Evolutionary conservation across 2,113 vertebrate species (phyloP).

Genomic region (Gymnobelideus leadbeateri): DNA sequence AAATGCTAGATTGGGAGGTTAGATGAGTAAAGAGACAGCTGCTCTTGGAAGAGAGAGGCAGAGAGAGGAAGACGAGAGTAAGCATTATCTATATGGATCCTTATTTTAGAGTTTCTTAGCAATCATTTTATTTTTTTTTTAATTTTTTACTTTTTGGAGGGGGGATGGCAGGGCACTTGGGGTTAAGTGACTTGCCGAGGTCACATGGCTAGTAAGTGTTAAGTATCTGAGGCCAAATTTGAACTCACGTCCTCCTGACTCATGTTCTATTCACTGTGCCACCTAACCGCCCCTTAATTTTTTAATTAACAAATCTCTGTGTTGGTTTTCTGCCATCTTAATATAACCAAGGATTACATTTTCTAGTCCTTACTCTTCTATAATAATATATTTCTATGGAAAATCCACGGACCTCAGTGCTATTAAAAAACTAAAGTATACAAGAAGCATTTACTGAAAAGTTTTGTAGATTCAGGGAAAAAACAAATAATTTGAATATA

Average conservation of each 20-base stretch:
- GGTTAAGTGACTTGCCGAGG: too few relatives aligned
- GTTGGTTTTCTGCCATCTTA: neutral
- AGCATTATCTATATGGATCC: neutral
- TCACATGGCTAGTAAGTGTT: too few relatives aligned
- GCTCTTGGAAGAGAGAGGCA: neutral
- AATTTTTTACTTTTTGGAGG: too few relatives aligned
- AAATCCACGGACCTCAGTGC: neutral
- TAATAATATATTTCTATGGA: neutral
- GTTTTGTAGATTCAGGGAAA: conserved; percentile 16
- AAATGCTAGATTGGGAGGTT: neutral
- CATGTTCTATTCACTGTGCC: too few relatives aligned
- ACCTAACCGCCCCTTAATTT: too few relatives aligned
- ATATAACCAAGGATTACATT: conserved; percentile 28
- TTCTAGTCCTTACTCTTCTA: neutral
- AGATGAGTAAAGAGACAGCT: neutral
- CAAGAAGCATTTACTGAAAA: conserved; percentile 17
- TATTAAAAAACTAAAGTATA: neutral
- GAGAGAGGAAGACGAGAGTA: neutral
- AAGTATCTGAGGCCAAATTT: too few relatives aligned
- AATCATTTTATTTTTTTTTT: too few relatives aligned
- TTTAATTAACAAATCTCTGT: neutral
- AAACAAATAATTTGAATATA: conserved; percentile 39
- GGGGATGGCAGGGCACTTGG: too few relatives aligned
- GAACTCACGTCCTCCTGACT: too few relatives aligned
- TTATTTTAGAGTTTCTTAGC: neutral